phyloP scores from a whole-genome alignment of 2,888 invertebrate species.

The Morinoia aosen region DNA sequence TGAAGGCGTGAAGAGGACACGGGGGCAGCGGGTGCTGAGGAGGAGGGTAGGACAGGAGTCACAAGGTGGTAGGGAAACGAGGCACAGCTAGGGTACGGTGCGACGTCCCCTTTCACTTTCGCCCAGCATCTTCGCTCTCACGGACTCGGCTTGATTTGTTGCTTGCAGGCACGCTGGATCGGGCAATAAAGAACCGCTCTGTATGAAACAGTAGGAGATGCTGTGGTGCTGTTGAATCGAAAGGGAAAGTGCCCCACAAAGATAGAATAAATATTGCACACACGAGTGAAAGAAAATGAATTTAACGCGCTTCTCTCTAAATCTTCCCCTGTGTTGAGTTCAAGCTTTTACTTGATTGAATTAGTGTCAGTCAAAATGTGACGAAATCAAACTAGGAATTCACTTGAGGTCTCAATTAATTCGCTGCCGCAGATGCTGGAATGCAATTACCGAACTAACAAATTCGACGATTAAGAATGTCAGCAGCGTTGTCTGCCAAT shows the following conservation, averaged over 20 bases:
- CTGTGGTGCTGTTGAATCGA: not conserved
- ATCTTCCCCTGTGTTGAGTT: no score
- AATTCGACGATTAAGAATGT: not conserved
- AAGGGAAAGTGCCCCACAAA: not conserved
- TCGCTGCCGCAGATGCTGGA: not conserved
- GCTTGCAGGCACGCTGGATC: not conserved
- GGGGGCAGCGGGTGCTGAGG: not conserved
- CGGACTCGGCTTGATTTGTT: not conserved
- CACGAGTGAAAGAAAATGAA: no score
- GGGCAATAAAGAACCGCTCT: not conserved
- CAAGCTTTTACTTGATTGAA: no score
- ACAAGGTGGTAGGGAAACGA: no score
- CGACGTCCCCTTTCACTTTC: conserved; percentile 6
- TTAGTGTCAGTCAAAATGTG: not conserved
- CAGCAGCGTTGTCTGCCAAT: not conserved
- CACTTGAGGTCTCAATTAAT: no score
- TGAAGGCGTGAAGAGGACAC: not conserved
- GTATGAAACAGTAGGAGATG: not conserved
- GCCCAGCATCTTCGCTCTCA: not conserved
- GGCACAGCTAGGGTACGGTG: not conserved
- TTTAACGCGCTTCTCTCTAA: no score
- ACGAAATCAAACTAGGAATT: not conserved
- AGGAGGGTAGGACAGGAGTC: not conserved
- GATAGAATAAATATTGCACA: not conserved
- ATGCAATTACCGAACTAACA: not conserved